Evolutionary conservation across 2,888 invertebrate species (phyloP), one percentile per base, ranked within the genome.

Genomic region (Fissipunctia ypsillon): DNA sequence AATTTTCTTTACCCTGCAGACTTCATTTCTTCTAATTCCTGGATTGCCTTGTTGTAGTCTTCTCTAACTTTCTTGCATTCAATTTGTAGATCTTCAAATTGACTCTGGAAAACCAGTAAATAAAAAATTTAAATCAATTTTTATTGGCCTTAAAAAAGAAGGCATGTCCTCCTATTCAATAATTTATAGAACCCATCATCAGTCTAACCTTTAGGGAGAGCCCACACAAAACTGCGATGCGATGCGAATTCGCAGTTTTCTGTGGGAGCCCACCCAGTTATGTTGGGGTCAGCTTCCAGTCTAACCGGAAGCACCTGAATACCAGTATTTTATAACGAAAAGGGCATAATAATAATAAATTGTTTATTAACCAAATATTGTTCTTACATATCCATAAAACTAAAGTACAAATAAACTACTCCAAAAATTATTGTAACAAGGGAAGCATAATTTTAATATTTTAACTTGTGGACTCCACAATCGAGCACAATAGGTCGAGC

Each of bases 31-130:
- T 88, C 84, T 50, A 88, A 66, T 69, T 92, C 88, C 72, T 90
- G 88, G 60, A 84, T 78, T 4, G 91, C 73, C 76, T 88, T 90
- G 73, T 92, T 90, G 75, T 88, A 92, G 31, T 92, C 90, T 87
- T 93, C 92, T 84, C 90, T 93, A 0, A 92, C 89, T 81, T 88
- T 93, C 82, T 92, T 95, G 84, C 95, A 94, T 87, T 95, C 94
- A 68, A 82, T 86, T 87, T 94, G 94, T 2, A 95, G 90, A 80
- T 95, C 95, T 85, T 95, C 95, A 89, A 95, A 95, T 80, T 95
- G 95, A 73, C 88, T 93, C 95, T 95, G 92, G 68, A 94, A 93
- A 59, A 31, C 28, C 35, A 63, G 9, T 22, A 74, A 65, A 31
- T 9, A 14, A 31, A 56, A 41, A n/a, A 50, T 5, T 5, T 2